phyloP scores from a whole-genome alignment of 2,888 invertebrate genomes.

The Caenorhabditis sp. region DNA sequence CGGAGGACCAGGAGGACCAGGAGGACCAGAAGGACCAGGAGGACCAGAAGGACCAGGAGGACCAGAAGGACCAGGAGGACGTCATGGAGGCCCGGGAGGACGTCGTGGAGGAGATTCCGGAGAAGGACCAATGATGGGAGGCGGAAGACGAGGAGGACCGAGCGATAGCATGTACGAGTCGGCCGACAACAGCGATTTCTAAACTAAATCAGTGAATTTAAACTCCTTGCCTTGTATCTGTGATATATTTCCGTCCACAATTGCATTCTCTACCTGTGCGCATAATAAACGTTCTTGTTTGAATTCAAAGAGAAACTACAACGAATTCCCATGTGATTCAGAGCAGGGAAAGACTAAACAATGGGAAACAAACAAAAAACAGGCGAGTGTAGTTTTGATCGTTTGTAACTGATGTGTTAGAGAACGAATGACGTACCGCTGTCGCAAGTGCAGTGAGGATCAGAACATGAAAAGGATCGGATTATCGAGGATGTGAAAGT shows the following conservation, averaged over 20 bases:
- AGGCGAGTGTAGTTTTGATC: background rate
- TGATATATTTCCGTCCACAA: conserved; percentile 13
- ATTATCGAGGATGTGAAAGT: background rate
- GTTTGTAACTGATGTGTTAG: background rate
- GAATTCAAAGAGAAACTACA: too few species aligned
- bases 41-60: conserved; percentile 23
- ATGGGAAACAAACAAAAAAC: background rate
- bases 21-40: conserved; percentile 14
- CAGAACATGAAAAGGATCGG: background rate
- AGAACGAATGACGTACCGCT: background rate
- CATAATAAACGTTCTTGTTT: conserved; percentile 24
- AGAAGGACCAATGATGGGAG: conserved; percentile 17
- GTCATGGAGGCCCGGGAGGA: background rate
- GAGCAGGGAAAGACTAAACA: too few species aligned
- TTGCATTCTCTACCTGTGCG: conserved; percentile 23
- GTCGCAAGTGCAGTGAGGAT: background rate
- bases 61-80: too few species aligned
- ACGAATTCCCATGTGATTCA: background rate
- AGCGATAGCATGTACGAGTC: conserved; percentile 26
- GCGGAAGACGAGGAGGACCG: conserved; percentile 17
- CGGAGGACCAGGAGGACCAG: conserved; percentile 23
- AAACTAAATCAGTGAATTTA: conserved; percentile 1
- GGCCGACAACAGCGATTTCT: conserved; percentile 26
- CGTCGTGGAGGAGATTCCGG: conserved; percentile 1
- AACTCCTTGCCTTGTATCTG: conserved; percentile 18